Evolutionary conservation across 2,113 vertebrate species (phyloP).

Genomic region (Pao palembangensis): DNA sequence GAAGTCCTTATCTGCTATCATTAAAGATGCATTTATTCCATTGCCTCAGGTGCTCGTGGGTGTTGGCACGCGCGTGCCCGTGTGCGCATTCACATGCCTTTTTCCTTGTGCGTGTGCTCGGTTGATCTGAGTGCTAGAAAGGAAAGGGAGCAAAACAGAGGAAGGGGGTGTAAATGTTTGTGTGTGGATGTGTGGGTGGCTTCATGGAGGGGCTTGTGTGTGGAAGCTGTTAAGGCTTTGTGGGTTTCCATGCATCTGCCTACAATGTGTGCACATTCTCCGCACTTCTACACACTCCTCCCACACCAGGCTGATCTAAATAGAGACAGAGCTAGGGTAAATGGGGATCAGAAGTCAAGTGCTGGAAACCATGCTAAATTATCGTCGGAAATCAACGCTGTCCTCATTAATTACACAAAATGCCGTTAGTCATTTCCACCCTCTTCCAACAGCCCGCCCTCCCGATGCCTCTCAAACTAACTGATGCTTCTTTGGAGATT

Average conservation of each 20-base stretch:
- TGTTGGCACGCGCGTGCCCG: slow-evolving; percentile 36
- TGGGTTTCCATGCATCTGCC: slow-evolving; percentile 58
- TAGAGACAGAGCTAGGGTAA: slow-evolving; percentile 73
- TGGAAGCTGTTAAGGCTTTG: slow-evolving; percentile 59
- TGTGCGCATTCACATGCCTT: slow-evolving; percentile 55
- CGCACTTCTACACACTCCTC: slow-evolving; percentile 76
- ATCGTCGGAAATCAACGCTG: slow-evolving; percentile 76
- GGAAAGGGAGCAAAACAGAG: slow-evolving; percentile 50
- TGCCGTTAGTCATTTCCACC: slow-evolving; percentile 71
- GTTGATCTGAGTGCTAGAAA: slow-evolving; percentile 54
- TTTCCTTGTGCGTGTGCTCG: slow-evolving; percentile 44
- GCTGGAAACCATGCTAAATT: slow-evolving; percentile 76
- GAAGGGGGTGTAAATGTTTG: slow-evolving; percentile 66
- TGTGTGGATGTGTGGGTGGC: slow-evolving; percentile 47
- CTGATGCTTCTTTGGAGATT: slow-evolving; percentile 54
- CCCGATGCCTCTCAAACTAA: slow-evolving; percentile 56
- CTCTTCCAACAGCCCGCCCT: slow-evolving; percentile 39
- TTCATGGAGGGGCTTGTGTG: slow-evolving; percentile 58
- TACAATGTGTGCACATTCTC: slow-evolving; percentile 62
- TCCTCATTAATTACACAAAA: slow-evolving; percentile 80
- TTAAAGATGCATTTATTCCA: slow-evolving; percentile 78
- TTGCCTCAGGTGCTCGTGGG: slow-evolving; percentile 68
- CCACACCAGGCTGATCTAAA: slow-evolving; percentile 71
- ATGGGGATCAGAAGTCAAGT: slow-evolving; percentile 78
- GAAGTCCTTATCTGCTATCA: slow-evolving; percentile 77